Evolutionary conservation across 2,888 invertebrate species (phyloP).

Genomic region (Orthosia gothica): DNA sequence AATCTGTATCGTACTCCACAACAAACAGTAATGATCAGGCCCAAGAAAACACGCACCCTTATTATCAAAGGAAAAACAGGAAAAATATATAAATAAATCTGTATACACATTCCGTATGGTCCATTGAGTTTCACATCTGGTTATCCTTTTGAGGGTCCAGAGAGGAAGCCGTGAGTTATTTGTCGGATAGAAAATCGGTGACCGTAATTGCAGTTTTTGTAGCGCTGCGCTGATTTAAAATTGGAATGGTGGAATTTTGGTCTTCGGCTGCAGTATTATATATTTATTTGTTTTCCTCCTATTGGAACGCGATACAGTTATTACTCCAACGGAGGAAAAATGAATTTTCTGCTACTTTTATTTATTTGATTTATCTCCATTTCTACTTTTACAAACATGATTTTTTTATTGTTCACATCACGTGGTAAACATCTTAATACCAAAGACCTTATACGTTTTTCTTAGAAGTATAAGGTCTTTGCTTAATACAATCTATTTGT

Average conservation of each 20-base stretch:
- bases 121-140: conserved; percentile 47
- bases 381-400: too few species aligned
- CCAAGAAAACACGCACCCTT: conserved; percentile 50
- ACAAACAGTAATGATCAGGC: conserved; percentile 13
- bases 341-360: background rate
- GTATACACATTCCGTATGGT: conserved; percentile 35
- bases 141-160: conserved; percentile 11
- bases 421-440: too few species aligned
- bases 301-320: too few species aligned
- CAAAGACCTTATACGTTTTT: too few species aligned
- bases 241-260: background rate
- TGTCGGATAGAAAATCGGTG: conserved; percentile 37
- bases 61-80: conserved; percentile 50
- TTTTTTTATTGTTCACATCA: too few species aligned
- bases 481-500: too few species aligned
- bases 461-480: too few species aligned
- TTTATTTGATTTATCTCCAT: background rate
- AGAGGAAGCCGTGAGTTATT: conserved; percentile 28
- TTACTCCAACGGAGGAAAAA: too few species aligned
- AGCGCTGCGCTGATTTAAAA: background rate
- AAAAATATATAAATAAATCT: conserved; percentile 50
- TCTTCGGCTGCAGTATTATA: background rate
- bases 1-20: conserved; percentile 16
- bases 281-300: too few species aligned
- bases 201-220: conserved; percentile 35